phyloP scores from a whole-genome alignment of 2,888 invertebrate genomes.

The Diaphora mendica region DNA sequence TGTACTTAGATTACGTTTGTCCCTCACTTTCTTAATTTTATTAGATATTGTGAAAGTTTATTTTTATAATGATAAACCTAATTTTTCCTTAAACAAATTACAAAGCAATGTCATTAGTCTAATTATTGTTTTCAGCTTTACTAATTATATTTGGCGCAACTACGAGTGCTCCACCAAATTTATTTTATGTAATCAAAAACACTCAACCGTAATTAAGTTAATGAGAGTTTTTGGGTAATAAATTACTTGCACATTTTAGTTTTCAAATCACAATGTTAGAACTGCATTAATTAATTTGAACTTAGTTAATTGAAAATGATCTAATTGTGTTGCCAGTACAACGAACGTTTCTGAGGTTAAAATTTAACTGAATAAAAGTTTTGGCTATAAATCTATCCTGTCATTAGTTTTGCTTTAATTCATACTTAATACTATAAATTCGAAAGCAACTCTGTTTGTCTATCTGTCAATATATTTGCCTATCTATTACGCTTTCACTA shows the following conservation, averaged over 20 bases:
- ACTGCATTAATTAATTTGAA: not conserved
- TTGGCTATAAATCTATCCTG: not conserved
- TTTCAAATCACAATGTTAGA: not conserved
- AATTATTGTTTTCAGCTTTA: not conserved
- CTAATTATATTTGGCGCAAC: slow-evolving; percentile 4
- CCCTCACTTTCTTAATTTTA: not conserved
- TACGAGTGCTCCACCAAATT: slow-evolving; percentile 11
- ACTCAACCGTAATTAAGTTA: not conserved
- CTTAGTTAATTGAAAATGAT: slow-evolving; percentile 4
- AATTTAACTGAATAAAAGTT: not conserved
- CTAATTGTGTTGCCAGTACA: not conserved
- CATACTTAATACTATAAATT: not conserved
- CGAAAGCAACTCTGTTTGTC: too few species aligned
- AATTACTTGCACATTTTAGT: slow-evolving; percentile 1
- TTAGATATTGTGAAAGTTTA: not conserved
- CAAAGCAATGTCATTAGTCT: not conserved
- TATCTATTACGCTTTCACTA: too few species aligned
- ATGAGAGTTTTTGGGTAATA: not conserved
- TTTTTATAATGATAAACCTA: not conserved
- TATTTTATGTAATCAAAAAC: slow-evolving; percentile 12
- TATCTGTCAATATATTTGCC: too few species aligned
- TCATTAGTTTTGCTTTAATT: not conserved
- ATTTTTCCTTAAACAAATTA: not conserved
- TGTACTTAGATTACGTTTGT: too few species aligned
- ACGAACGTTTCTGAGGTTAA: not conserved